Base-by-base conservation (phyloP, 2,797 vertebrate genomes). In the Echiichthys vipera region DNA sequence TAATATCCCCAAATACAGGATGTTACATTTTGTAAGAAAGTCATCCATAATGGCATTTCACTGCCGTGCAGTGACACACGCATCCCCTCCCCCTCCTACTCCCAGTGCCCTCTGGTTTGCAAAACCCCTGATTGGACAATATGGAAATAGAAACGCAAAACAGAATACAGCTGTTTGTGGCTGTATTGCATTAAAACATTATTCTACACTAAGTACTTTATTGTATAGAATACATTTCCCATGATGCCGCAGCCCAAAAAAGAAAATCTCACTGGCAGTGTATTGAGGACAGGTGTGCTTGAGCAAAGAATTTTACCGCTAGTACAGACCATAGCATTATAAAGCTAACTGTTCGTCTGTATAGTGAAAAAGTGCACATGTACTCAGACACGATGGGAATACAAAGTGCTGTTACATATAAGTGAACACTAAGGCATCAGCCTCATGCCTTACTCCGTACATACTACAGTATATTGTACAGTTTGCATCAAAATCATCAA, bases 401-500 rank as follows among this genome's bases (percentile, higher is more conserved):
- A 37, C 55, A 65, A 77, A 20, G 17, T 20, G 24, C 17, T 20
- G 29, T 29, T 36, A 36, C 67, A 45, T 9, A 27, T 53, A 67
- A 80, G 56, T 39, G 45, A 82, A 73, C 56, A 29, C 49, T 51
- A 64, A 68, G 18, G 34, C 66, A 29, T 42, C 65, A 30, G 17
- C 45, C 40, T 29, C 46, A 37, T 42, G 46, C 57, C n/a, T 58
- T 37, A n/a, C 63, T 69, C 42, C 50, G 59, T 49, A 74, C 75
- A 74, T 45, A 64, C 29, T 25, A 29, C 62, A 67, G 62, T 51
- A 54, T 46, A 58, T 27, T 75, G 50, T 45, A 58, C 12, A n/a
- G 11, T 62, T 82, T 87, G 81, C 63, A 79, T 84, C 62, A 82
- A 64, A 73, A 73, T 56, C 59, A 70, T 87, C 47, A 65, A 75